Conservation (phyloP, 2,113 vertebrate genomes). For the Circaetus gallicus region DNA sequence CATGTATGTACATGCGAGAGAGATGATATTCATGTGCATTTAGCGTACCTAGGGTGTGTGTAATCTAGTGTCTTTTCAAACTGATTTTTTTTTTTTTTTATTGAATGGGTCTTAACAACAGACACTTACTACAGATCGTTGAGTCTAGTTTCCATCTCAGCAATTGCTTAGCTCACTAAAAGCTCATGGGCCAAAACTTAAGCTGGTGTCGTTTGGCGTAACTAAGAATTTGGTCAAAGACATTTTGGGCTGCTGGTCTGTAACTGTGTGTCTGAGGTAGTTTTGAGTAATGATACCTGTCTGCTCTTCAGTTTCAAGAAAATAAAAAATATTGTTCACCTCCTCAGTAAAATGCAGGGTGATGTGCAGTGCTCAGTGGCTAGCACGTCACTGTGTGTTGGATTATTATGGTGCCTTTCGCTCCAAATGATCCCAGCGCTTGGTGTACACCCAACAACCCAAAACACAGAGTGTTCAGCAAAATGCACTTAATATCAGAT, state of each 20-base stretch:
- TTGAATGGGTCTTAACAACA: background rate
- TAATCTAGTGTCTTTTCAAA: accelerated
- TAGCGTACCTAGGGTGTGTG: background rate
- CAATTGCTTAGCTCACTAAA: background rate
- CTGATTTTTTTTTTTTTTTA: background rate
- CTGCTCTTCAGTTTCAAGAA: background rate
- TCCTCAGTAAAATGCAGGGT: background rate
- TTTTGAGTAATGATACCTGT: background rate
- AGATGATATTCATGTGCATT: accelerated
- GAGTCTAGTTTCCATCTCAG: background rate
- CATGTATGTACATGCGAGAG: accelerated
- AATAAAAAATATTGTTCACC: background rate
- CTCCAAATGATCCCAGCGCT: background rate
- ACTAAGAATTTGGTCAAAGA: background rate
- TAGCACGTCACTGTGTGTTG: background rate
- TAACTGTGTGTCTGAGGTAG: background rate
- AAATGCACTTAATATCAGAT: constrained; percentile 14
- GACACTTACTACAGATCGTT: background rate
- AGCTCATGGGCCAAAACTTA: background rate
- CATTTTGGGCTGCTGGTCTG: background rate
- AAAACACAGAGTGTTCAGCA: background rate
- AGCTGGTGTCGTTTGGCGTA: accelerated
- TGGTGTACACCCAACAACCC: background rate
- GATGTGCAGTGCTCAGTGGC: background rate
- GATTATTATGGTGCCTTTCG: accelerated